Percentiles rank a stretch among this genome's conserved stretches.
These are phyloP conservation scores for Corapipo altera DNA, from an alignment of 2,113 vertebrate genomes.

Conservation along the genomic window DNA sequence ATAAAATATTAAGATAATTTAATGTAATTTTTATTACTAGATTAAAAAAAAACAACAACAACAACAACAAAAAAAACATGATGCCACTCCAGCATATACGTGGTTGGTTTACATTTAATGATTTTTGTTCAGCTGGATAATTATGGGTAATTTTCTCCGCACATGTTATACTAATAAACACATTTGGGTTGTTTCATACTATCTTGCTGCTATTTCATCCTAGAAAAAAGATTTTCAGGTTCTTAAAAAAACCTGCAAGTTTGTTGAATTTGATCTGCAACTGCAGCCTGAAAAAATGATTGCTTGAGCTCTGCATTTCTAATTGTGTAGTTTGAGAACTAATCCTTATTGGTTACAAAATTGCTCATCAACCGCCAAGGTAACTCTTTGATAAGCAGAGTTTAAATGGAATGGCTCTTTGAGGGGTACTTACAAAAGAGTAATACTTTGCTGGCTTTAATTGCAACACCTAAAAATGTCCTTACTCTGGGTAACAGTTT, in stretches of 20 bases:
- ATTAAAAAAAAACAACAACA: neutral
- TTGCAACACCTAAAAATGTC: neutral
- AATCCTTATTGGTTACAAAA: neutral
- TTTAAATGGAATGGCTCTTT: neutral
- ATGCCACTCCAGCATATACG: neutral
- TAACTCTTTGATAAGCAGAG: neutral
- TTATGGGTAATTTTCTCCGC: neutral
- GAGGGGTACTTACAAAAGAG: neutral
- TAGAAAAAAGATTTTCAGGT: neutral
- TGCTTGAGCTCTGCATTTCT: accelerated
- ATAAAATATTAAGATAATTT: neutral
- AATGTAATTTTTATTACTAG: neutral
- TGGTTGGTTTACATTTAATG: neutral
- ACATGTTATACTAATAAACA: neutral
- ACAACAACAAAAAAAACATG: too few relatives aligned
- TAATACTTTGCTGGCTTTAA: neutral
- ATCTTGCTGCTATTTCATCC: neutral
- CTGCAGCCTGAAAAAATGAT: neutral
- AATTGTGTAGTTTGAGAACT: neutral
- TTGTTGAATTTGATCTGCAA: neutral
- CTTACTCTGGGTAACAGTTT: neutral
- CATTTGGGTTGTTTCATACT: neutral
- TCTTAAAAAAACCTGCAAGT: neutral
- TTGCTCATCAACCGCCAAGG: neutral
- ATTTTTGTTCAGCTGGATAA: neutral